Conservation (phyloP, 1,140 invertebrate genomes). For the Aphaenogaster floridana region DNA sequence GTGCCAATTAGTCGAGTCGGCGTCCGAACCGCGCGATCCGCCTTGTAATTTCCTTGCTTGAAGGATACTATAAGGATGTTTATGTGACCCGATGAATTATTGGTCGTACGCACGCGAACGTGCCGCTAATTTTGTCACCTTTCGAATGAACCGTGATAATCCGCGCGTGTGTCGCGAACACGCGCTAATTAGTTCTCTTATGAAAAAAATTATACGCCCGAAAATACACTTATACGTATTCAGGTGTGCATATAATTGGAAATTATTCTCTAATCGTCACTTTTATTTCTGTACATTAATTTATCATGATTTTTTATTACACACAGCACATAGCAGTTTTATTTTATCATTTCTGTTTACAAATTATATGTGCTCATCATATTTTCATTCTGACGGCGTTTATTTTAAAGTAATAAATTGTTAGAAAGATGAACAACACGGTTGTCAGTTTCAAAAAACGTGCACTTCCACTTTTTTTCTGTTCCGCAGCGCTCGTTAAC, state of each 20-base stretch:
- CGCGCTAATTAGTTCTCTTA: slow-evolving; percentile 14
- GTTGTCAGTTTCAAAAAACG: slow-evolving; percentile 8
- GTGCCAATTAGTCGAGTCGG: slow-evolving; percentile 31
- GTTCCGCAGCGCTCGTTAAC: slow-evolving; percentile 48
- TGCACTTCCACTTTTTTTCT: slow-evolving; percentile 38
- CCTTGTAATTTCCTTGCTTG: slow-evolving; percentile 31
- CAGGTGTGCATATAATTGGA: neutral
- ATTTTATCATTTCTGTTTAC: neutral
- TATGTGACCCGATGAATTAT: slow-evolving; percentile 51
- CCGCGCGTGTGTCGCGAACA: neutral
- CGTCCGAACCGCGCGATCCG: slow-evolving; percentile 21
- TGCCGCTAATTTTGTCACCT: slow-evolving; percentile 34
- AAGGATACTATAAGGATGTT: slow-evolving; percentile 36
- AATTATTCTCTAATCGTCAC: neutral
- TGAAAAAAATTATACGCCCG: neutral
- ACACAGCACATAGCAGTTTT: neutral
- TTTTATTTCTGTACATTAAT: neutral
- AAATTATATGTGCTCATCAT: neutral
- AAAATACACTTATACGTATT: neutral
- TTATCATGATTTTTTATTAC: neutral
- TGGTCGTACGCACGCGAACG: slow-evolving; percentile 32
- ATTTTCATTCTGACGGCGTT: slow-evolving; percentile 1
- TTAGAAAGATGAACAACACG: slow-evolving; percentile 6
- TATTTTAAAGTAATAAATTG: slow-evolving; percentile 44
- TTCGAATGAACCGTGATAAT: neutral